These are phyloP conservation scores for Hemicordylus capensis DNA, from an alignment of 2,113 vertebrate species.

Conservation along the genomic window DNA sequence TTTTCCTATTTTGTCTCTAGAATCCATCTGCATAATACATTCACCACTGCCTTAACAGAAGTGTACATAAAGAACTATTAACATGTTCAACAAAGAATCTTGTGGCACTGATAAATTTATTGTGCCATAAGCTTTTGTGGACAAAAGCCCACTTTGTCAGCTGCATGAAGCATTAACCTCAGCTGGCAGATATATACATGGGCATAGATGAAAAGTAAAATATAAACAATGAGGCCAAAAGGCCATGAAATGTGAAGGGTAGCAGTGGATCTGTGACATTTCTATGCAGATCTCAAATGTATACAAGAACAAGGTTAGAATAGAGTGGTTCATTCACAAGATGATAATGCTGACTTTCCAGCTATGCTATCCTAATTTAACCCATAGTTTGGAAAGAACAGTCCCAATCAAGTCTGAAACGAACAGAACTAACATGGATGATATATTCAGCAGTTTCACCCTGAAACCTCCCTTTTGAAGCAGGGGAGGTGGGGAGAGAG, in stretches of 20 bases:
- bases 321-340: not conserved
- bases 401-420: not conserved
- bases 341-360: not conserved
- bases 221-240: not conserved
- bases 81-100: not conserved
- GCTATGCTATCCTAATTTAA: not conserved
- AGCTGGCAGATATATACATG: too few species aligned
- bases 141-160: not conserved
- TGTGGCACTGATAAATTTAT: not conserved
- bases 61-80: not conserved
- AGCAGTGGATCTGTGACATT: not conserved
- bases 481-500: too few species aligned
- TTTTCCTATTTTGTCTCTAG: slow-evolving; percentile 16
- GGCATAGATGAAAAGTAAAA: not conserved
- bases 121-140: not conserved
- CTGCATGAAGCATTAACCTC: not conserved
- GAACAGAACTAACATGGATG: not conserved
- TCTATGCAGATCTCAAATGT: not conserved
- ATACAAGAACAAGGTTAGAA: not conserved
- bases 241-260: not conserved
- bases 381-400: not conserved
- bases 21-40: not conserved
- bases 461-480: not conserved
- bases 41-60: not conserved
- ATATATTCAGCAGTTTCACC: not conserved